Evolutionary conservation across 1,140 invertebrate species (phyloP).

Genomic region (Daktulosphaira vitifoliae): DNA sequence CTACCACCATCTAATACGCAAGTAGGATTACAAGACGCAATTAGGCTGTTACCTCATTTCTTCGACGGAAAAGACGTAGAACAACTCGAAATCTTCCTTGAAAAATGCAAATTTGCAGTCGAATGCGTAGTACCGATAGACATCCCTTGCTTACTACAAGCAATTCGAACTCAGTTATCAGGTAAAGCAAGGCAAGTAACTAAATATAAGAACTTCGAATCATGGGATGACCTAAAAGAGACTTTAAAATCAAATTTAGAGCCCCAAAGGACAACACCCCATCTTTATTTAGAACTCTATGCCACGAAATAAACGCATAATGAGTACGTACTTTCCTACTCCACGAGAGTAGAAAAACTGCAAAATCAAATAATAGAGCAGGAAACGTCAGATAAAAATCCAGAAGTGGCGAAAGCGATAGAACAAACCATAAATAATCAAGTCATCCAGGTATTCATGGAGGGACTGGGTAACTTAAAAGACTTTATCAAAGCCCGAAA

Average conservation of each 20-base stretch:
- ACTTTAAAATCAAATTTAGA: conserved; percentile 5
- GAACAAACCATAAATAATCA: background rate
- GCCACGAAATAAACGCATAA: background rate
- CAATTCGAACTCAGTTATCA: background rate
- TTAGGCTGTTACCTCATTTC: background rate
- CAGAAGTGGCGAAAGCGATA: background rate
- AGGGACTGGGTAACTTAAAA: background rate
- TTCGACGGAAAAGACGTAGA: background rate
- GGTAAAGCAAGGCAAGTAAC: background rate
- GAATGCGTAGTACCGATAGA: background rate
- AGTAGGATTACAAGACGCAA: background rate
- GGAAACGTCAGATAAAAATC: background rate
- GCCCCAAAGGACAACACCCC: background rate
- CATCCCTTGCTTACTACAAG: background rate
- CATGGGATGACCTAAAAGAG: background rate
- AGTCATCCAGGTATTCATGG: background rate
- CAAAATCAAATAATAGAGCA: background rate
- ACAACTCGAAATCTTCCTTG: background rate
- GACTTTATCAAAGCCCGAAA: too few species aligned
- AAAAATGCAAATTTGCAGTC: conserved; percentile 10
- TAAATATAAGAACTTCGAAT: conserved; percentile 2
- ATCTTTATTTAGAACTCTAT: conserved; percentile 2
- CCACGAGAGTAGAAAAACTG: background rate
- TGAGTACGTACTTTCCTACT: background rate
- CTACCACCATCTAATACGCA: too few species aligned